These are phyloP conservation scores for Hydractinia echinata DNA, from an alignment of 30 jellyfish, hydroid and myxozoan species.

Conservation along the genomic window DNA sequence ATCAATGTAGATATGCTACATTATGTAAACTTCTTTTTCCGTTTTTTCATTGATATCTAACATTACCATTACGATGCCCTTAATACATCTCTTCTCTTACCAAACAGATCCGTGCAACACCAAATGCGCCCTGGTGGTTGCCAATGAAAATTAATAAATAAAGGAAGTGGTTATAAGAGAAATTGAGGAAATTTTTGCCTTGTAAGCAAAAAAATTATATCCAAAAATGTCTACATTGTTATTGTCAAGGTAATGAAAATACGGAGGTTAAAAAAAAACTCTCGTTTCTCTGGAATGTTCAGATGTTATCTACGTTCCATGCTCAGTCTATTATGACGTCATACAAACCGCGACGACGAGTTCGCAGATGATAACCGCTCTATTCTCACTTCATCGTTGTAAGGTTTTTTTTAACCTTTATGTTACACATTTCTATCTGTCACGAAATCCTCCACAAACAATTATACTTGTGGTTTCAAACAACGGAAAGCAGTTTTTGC, in stretches of 20 bases:
- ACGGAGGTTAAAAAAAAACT: background rate
- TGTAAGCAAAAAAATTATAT: background rate
- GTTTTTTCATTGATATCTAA: too few relatives aligned
- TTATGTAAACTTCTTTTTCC: too few relatives aligned
- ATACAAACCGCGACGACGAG: background rate
- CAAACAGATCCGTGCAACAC: too few relatives aligned
- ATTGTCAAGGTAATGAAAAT: background rate
- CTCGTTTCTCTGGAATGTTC: background rate
- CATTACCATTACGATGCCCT: too few relatives aligned
- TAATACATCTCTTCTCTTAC: too few relatives aligned
- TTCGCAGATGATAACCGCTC: slow-evolving; percentile 5
- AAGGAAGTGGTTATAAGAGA: too few relatives aligned
- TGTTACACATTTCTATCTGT: background rate
- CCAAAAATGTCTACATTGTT: background rate
- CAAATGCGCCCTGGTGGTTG: too few relatives aligned
- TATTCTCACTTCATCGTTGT: background rate
- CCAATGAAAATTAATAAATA: too few relatives aligned
- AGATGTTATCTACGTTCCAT: background rate
- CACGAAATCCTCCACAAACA: slow-evolving; percentile 18
- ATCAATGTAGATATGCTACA: too few relatives aligned
- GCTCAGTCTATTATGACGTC: slow-evolving; percentile 7
- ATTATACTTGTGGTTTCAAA: slow-evolving; percentile 16
- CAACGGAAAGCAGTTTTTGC: background rate
- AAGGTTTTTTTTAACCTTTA: background rate
- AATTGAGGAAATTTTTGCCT: background rate